Base-by-base conservation (phyloP, 1,140 invertebrate genomes). In the Hypothenemus hampei region DNA sequence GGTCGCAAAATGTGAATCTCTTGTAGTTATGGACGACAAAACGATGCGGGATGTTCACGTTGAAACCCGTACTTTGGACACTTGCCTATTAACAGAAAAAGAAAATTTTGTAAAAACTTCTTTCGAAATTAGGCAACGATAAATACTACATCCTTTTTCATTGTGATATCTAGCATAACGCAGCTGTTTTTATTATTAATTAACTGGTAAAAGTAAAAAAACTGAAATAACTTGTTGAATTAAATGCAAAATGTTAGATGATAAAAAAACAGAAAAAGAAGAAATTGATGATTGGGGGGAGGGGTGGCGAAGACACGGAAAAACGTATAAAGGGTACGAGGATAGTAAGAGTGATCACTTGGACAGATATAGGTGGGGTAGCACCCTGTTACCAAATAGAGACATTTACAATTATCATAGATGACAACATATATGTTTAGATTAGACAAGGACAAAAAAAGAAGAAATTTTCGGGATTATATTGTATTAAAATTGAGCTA, bases 1-100 rank as follows among this genome's bases (percentile, higher is more conserved):
- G 97, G 77, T 99, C 96, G 80, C 97, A 99, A 75, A 99, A 99
- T 24, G 97, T 98, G 72, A 97, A 97, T 56, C 90, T 78, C 76
- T 95, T 97, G 76, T 94, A 99, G 68, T 84, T 98, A 75, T 98
- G 97, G 56, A 89, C 81, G 39, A 84, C 81, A 73, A 91, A 93
- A 18, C 93, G 84, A 79, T 99, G 97, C 46, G 97, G 97, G 57
- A 99, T 82, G 75, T 99, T 98, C 59, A 99, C 96, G 73, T 88
- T 97, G 77, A 99, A 99, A 33, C 97, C 80, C 71, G 89, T 84
- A 39, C 84, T 86, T 65, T 78, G 75, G 63, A 76, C 74, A 63
- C 66, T 77, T 26, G 75, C 69, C 73, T 80, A 41, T 7, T 41
- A 23, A 48, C n/a, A 44, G 20, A 26, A 43, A 51, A 39, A 43